Evolutionary conservation across 1,140 invertebrate genomes (phyloP), one percentile per base, ranked within the genome.

Genomic region (Homalodisca vitripennis): DNA sequence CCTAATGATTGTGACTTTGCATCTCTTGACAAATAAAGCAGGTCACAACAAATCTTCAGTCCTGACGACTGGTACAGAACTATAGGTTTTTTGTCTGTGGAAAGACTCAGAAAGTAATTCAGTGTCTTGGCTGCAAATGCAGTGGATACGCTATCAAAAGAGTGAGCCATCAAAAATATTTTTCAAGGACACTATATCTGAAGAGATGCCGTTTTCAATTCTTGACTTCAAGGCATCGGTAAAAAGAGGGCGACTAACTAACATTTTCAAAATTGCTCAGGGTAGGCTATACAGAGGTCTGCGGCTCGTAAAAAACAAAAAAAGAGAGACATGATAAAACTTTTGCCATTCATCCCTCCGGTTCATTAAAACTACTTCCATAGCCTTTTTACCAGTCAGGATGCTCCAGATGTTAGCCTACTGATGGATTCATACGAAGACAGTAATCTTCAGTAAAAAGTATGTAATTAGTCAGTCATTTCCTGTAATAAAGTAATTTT

Each of bases 1-100:
- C 71, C 70, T 26, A 75, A 74, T 70, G 67, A 75, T 34, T 57
- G 69, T 71, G 72, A 74, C 72, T 74, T 75, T 72, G 68, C 65
- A 0, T 71, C 70, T 41, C 69, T 73, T 68, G 60, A 72, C 64
- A 72, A 67, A 26, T 51, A 62, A 32, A 70, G 31, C 20, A 60
- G 70, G 69, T 68, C 67, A 73, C 69, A 72, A 68, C 70, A 68
- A 47, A 67, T 60, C 20, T 67, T 62, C 29, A 17, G 22, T 17
- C 64, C 62, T 20, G 29, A 70, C n/a, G 48, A 66, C 32, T 67
- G 64, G 62, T 20, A 66, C 41, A 70, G 64, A 60, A 26, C 22
- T 29, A 68, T 68, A 29, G 64, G 67, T 55, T 70, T 70, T 67
- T 13, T 67, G 24, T 70, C 69, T 30, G 30, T 41, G 47, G 29